These are phyloP conservation scores for Drosophila fulvimacula DNA, from an alignment of 2,888 invertebrate genomes.

Conservation along the genomic window DNA sequence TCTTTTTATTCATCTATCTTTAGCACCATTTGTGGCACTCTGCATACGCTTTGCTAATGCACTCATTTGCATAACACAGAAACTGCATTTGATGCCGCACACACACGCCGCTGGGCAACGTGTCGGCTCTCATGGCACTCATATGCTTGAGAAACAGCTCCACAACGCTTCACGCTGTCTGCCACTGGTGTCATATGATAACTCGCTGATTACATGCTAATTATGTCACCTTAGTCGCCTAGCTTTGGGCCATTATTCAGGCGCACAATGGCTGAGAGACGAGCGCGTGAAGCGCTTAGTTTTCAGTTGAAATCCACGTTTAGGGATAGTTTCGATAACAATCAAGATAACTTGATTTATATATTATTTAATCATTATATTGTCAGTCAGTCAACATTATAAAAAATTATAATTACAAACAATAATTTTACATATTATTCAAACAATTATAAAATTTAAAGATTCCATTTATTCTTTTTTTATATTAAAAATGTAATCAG, in stretches of 20 bases:
- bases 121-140: slow-evolving; percentile 17
- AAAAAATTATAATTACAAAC: no score
- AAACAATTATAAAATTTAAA: no score
- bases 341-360: background rate
- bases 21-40: slow-evolving; percentile 38
- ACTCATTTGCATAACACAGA: slow-evolving; percentile 71
- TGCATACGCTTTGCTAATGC: slow-evolving; percentile 54
- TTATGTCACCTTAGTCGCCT: slow-evolving; percentile 62
- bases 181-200: slow-evolving; percentile 47
- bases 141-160: slow-evolving; percentile 53
- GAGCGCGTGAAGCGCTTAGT: background rate
- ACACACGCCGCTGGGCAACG: slow-evolving; percentile 30
- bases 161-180: slow-evolving; percentile 21
- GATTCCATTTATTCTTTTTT: no score
- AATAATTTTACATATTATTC: no score
- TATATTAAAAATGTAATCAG: no score
- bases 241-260: slow-evolving; percentile 2
- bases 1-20: slow-evolving; percentile 31
- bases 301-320: background rate
- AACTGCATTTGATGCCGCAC: slow-evolving; percentile 63
- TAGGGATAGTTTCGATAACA: background rate
- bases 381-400: background rate
- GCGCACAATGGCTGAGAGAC: background rate
- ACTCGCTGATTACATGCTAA: slow-evolving; percentile 59
- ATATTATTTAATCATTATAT: background rate